Conservation (phyloP, 2,113 vertebrate species). For the Channa argus region DNA sequence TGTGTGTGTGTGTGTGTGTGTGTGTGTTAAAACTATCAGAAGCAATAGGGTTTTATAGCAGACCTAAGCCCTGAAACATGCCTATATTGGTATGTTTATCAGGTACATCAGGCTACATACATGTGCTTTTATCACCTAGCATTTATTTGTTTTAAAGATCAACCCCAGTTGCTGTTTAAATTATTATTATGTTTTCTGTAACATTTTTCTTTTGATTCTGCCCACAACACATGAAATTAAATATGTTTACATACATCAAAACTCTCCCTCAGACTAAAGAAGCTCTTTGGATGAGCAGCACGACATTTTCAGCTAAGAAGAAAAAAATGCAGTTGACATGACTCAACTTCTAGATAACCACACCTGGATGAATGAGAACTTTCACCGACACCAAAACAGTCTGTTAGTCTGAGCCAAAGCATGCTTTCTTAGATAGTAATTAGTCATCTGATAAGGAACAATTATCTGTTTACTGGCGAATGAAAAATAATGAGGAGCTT, state of each 20-base stretch:
- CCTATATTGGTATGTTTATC: background rate
- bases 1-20: too few species aligned
- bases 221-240: background rate
- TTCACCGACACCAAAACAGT: background rate
- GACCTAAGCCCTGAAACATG: background rate
- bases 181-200: background rate
- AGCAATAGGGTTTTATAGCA: background rate
- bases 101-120: background rate
- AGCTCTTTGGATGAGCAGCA: too few species aligned
- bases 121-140: background rate
- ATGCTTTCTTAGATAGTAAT: constrained; percentile 17
- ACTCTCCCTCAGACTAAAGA: too few species aligned
- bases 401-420: constrained; percentile 4
- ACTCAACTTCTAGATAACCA: too few species aligned
- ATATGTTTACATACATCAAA: background rate
- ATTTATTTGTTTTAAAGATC: background rate
- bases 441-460: background rate
- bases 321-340: too few species aligned
- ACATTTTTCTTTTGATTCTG: background rate
- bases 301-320: too few species aligned
- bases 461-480: constrained; percentile 25
- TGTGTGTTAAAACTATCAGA: background rate
- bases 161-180: background rate
- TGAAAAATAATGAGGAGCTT: background rate
- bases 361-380: too few species aligned